Percentiles rank a stretch among this genome's conserved stretches.
Evolutionary conservation across 1,140 invertebrate genomes (phyloP).

Genomic region (Amyelois transitella): DNA sequence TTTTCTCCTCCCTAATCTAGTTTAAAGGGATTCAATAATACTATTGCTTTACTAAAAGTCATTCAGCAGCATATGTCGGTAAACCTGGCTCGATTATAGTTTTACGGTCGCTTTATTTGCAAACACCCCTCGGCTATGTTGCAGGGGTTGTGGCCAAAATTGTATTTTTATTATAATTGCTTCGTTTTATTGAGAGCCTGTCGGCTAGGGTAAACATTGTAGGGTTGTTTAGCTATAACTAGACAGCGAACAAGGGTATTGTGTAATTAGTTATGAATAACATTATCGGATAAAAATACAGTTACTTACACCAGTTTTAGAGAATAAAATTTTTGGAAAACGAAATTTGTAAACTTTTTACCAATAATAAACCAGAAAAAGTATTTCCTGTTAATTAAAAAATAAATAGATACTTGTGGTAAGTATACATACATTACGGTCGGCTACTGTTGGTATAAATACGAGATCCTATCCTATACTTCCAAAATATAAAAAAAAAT

Average conservation of each 20-base stretch:
- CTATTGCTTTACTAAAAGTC: neutral
- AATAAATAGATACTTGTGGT: too few species aligned
- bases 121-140: constrained; percentile 47
- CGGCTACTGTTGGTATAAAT: neutral
- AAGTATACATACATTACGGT: too few species aligned
- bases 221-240: constrained; percentile 43
- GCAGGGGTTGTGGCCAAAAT: constrained; percentile 65
- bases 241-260: constrained; percentile 29
- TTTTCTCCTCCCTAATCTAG: too few species aligned
- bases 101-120: constrained; percentile 58
- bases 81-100: constrained; percentile 27
- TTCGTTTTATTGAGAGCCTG: constrained; percentile 52
- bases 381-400: too few species aligned
- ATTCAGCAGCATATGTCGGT: constrained; percentile 32
- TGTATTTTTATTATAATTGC: constrained; percentile 74
- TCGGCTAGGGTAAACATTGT: constrained; percentile 59
- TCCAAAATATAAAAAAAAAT: neutral
- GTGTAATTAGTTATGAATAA: constrained; percentile 46
- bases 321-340: neutral
- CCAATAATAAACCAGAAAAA: too few species aligned
- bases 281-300: constrained; percentile 13
- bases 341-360: too few species aligned
- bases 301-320: neutral
- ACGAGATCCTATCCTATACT: neutral
- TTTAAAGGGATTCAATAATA: too few species aligned